Evolutionary conservation across 2,888 invertebrate species (phyloP), one percentile per base, ranked within the genome.

Genomic region (Parelbella ahira): DNA sequence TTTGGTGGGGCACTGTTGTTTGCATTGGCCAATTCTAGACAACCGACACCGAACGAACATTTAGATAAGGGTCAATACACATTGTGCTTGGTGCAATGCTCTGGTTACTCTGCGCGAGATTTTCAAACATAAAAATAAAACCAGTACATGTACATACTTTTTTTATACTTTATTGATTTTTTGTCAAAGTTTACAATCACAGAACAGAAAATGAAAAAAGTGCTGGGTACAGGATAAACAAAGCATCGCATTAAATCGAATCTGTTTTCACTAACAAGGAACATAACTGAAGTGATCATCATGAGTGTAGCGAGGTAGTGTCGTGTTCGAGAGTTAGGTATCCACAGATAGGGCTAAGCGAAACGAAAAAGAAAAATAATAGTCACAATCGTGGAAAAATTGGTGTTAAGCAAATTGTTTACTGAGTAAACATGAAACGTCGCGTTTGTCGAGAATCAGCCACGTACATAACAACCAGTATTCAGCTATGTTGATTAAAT

Each of bases 11-110:
- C 89, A 69, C 91, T 91, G 74, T 91, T 92, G 81, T 93, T 93
- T 82, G 92, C 93, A 71, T 93, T 82, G 68, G 94, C 93, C 77
- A 94, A 81, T 87, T 94, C 94, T 88, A 82, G 82, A 88, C 88
- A 84, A 86, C 67, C 84, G 82, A 86, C 80, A 84, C 72, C 80
- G 74, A 75, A 76, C 67, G 62, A 74, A 50, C 71, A 68, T 81
- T 81, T 74, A 76, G 68, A 77, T 50, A 67, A 25, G 59, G 53
- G 50, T 50, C 58, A 54, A 61, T 58, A 54, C 33, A 50, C 33
- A 24, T 7, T 10, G 11, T 38, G 42, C 27, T 24, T 37, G 20
- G 41, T 47, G 50, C 25, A 49, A 50, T 53, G 54, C 57, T 56
- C 55, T 51, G 53, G 44, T 56, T 49, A 37, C 8, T 5, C 30